Percentiles rank a stretch among this genome's conserved stretches.
Conservation (phyloP, 2,113 vertebrate genomes). For the Chaetodon auriga region DNA sequence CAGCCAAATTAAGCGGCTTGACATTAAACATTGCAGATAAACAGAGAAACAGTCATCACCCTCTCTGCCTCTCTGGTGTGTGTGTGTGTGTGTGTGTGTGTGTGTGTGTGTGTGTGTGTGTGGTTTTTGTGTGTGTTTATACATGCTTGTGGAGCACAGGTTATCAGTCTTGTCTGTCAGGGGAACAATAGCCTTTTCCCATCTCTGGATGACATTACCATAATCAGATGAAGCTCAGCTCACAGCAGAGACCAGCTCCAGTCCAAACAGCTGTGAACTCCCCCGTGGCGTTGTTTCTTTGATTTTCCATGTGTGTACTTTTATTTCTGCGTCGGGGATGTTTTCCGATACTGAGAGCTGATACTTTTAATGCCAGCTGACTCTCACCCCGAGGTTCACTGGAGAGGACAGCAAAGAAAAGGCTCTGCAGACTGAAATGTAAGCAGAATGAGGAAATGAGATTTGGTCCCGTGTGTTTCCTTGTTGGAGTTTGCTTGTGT, state of each 20-base stretch:
- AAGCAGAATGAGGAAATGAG: neutral
- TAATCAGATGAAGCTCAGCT: slow-evolving; percentile 62
- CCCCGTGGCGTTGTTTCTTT: neutral
- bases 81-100: too few relatives aligned
- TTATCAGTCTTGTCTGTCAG: slow-evolving; percentile 76
- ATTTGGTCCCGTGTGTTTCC: slow-evolving; percentile 5
- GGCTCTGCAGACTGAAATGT: slow-evolving; percentile 9
- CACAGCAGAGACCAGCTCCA: slow-evolving; percentile 27
- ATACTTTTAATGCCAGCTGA: neutral
- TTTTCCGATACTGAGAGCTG: neutral
- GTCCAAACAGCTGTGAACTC: slow-evolving; percentile 31
- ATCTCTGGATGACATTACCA: slow-evolving; percentile 55
- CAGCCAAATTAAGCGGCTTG: slow-evolving; percentile 9
- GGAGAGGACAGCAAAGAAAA: slow-evolving; percentile 2
- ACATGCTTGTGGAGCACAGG: slow-evolving; percentile 34
- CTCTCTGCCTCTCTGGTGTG: neutral
- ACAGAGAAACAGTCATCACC: slow-evolving; percentile 11
- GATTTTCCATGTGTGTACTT: neutral
- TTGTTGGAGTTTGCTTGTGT: neutral
- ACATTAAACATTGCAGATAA: slow-evolving; percentile 51
- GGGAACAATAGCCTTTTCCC: slow-evolving; percentile 52
- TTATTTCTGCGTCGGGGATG: neutral
- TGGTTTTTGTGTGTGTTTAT: slow-evolving; percentile 32
- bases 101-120: too few relatives aligned
- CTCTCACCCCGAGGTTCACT: slow-evolving; percentile 7